Percentiles rank a stretch among this genome's conserved stretches.
Conservation (phyloP, 2,888 invertebrate species). For the Thera britannica region DNA sequence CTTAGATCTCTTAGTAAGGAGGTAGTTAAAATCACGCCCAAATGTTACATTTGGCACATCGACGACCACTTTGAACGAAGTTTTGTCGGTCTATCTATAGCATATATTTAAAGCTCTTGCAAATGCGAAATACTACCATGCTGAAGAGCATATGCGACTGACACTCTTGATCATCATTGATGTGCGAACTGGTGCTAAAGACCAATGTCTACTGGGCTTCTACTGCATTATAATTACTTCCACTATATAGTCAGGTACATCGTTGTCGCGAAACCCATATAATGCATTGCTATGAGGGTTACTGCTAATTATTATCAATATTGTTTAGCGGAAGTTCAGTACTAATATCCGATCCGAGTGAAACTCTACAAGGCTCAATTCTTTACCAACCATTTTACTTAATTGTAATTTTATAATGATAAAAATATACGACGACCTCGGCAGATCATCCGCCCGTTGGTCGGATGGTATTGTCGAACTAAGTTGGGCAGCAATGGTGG, state of each 20-base stretch:
- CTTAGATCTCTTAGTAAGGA: too few species aligned
- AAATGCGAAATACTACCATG: too few species aligned
- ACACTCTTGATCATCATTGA: neutral
- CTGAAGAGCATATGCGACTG: neutral
- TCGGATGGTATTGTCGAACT: too few species aligned
- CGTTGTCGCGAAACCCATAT: constrained; percentile 29
- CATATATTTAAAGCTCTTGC: too few species aligned
- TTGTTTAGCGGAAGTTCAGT: constrained; percentile 22
- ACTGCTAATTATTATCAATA: constrained; percentile 23
- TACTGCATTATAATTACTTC: constrained; percentile 9
- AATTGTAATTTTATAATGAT: neutral
- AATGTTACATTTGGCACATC: too few species aligned
- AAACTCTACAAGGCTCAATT: constrained; percentile 12
- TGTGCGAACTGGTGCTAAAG: constrained; percentile 6
- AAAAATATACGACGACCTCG: too few species aligned
- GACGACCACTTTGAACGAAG: too few species aligned
- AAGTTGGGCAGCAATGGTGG: too few species aligned
- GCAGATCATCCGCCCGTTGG: neutral
- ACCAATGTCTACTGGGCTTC: constrained; percentile 7
- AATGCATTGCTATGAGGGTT: constrained; percentile 25
- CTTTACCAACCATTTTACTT: neutral
- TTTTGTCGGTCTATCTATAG: too few species aligned
- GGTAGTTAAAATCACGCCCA: too few species aligned
- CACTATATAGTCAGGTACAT: neutral
- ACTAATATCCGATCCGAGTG: constrained; percentile 14